Evolutionary conservation across 2,113 vertebrate genomes (phyloP).

Genomic region (Ophthalmotilapia sp.): DNA sequence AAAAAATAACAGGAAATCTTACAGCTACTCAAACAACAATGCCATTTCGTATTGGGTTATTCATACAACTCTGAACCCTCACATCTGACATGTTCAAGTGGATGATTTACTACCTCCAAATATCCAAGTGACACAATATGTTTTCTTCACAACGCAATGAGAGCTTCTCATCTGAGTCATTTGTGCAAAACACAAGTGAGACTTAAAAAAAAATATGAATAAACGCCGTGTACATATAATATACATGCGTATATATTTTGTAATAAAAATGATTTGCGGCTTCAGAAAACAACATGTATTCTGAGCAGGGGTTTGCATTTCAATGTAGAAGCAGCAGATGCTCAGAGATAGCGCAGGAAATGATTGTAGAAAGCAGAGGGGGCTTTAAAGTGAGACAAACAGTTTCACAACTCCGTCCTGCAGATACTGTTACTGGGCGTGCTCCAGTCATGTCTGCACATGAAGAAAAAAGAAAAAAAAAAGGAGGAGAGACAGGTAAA

Average conservation of each 20-base stretch:
- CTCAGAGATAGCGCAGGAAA: neutral
- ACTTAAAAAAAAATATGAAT: neutral
- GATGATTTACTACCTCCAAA: constrained; percentile 33
- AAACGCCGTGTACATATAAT: neutral
- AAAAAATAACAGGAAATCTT: constrained; percentile 25
- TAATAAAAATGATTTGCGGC: constrained; percentile 5
- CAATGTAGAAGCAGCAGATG: neutral
- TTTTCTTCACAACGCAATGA: neutral
- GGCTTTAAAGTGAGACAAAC: constrained; percentile 13
- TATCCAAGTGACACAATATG: neutral
- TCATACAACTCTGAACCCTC: neutral
- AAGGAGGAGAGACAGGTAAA: neutral
- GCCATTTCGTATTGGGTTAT: constrained; percentile 15
- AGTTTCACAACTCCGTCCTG: constrained; percentile 37
- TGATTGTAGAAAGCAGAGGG: neutral
- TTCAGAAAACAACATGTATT: neutral
- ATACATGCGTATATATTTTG: neutral
- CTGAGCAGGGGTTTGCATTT: neutral
- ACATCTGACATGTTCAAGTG: constrained; percentile 4
- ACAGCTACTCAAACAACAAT: neutral
- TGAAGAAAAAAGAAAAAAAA: neutral
- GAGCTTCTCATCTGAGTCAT: neutral
- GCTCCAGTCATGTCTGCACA: constrained; percentile 50
- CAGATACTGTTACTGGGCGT: constrained; percentile 27
- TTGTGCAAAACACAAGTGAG: neutral